A percentile compares a stretch with the other conserved stretches of the same genome.
phyloP scores from a whole-genome alignment of 2,888 invertebrate genomes.

The Gastrophysa polygoni region DNA sequence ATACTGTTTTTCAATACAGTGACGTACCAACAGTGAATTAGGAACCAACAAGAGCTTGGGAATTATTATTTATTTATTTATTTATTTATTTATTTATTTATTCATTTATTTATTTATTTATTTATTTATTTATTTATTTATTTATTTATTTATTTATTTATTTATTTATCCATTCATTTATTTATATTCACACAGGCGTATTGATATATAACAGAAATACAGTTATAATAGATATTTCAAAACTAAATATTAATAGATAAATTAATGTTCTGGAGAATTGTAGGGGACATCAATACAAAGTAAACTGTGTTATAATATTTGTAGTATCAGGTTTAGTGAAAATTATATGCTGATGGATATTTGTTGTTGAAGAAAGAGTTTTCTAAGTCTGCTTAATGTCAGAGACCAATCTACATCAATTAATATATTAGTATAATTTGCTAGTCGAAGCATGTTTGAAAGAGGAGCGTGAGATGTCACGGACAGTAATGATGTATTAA shows the following conservation, averaged over 20 bases:
- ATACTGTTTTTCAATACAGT: too few relatives aligned
- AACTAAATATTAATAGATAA: too few relatives aligned
- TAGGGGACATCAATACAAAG: not conserved
- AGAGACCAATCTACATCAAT: not conserved
- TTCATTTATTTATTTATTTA: too few relatives aligned
- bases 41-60: too few relatives aligned
- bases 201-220: not conserved
- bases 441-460: not conserved
- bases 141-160: too few relatives aligned
- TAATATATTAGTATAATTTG: not conserved
- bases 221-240: not conserved
- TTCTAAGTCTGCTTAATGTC: not conserved
- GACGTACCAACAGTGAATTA: too few relatives aligned
- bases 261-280: too few relatives aligned
- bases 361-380: not conserved
- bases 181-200: not conserved
- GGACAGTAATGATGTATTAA: not conserved
- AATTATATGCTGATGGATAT: not conserved
- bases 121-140: too few relatives aligned
- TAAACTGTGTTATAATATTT: not conserved
- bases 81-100: too few relatives aligned
- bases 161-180: not conserved
- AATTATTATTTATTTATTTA: too few relatives aligned
- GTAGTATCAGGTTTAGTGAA: not conserved
- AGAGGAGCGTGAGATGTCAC: not conserved